A percentile compares a stretch with the other conserved stretches of the same genome.
Evolutionary conservation across 2,797 vertebrate genomes (phyloP).

Genomic region (Microcaecilia unicolor): DNA sequence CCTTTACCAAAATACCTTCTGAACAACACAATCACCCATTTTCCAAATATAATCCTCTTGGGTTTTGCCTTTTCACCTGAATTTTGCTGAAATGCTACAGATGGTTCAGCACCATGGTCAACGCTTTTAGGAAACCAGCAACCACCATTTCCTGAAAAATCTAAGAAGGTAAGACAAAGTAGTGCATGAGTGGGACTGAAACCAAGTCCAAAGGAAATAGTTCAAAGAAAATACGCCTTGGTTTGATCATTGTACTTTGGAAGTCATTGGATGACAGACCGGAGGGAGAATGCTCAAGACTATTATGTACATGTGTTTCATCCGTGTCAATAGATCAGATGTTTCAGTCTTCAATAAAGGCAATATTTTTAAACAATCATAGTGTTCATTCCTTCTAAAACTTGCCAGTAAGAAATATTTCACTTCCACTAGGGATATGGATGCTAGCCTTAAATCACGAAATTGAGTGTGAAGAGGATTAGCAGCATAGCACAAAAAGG

Average conservation of each 20-base stretch:
- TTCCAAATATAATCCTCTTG: not conserved
- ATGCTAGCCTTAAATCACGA: no score
- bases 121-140: not conserved
- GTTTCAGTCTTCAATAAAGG: no score
- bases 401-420: no score
- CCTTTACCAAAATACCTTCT: not conserved
- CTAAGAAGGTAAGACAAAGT: not conserved
- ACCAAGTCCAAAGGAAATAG: not conserved
- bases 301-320: no score
- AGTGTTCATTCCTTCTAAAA: no score
- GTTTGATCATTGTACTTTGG: not conserved
- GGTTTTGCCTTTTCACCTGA: not conserved
- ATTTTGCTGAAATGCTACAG: not conserved
- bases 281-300: not conserved
- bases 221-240: accelerated
- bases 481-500: no score
- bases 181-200: not conserved
- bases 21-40: accelerated
- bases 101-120: conserved; percentile 62
- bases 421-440: no score
- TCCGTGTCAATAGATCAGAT: no score
- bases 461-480: no score
- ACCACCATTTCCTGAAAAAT: not conserved
- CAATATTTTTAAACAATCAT: no score
- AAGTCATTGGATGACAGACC: not conserved